Conservation (phyloP, 2,113 vertebrate genomes). For the Microcebus murinus region DNA sequence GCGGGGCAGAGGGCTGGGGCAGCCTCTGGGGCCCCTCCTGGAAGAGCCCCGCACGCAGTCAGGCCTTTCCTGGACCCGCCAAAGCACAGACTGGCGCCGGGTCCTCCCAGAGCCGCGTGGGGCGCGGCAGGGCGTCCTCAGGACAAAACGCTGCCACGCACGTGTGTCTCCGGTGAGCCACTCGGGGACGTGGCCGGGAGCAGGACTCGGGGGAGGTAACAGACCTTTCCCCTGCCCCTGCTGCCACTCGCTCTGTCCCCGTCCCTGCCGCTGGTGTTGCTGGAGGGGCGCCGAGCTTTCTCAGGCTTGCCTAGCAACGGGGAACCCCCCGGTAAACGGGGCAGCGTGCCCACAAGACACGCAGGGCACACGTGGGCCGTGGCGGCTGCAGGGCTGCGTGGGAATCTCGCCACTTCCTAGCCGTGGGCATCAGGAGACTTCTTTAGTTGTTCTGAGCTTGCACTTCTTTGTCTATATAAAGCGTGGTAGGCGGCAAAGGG, state of each 20-base stretch:
- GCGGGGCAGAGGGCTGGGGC: slow-evolving; percentile 73
- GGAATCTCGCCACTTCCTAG: not conserved
- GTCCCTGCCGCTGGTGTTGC: too few relatives aligned
- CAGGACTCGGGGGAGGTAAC: not conserved
- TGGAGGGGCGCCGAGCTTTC: too few relatives aligned
- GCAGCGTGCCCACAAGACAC: not conserved
- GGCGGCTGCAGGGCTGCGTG: accelerated
- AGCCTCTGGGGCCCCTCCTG: slow-evolving; percentile 68
- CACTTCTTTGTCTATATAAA: not conserved
- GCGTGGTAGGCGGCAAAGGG: accelerated
- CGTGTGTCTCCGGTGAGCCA: not conserved
- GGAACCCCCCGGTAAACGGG: not conserved
- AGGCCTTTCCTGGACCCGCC: too few relatives aligned
- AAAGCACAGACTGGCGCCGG: too few relatives aligned
- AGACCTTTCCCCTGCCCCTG: not conserved
- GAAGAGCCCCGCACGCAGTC: slow-evolving; percentile 62
- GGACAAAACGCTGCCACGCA: not conserved
- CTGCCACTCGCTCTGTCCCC: accelerated
- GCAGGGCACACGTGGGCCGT: accelerated
- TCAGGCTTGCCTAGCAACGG: not conserved
- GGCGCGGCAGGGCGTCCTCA: too few relatives aligned
- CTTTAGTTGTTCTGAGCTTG: not conserved
- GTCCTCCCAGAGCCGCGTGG: too few relatives aligned
- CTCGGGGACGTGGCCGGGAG: too few relatives aligned
- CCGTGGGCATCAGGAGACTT: not conserved